A percentile compares a stretch with the other conserved stretches of the same genome.
Conservation (phyloP, 2,113 vertebrate species). For the Rhinolophus ferrumequinum region DNA sequence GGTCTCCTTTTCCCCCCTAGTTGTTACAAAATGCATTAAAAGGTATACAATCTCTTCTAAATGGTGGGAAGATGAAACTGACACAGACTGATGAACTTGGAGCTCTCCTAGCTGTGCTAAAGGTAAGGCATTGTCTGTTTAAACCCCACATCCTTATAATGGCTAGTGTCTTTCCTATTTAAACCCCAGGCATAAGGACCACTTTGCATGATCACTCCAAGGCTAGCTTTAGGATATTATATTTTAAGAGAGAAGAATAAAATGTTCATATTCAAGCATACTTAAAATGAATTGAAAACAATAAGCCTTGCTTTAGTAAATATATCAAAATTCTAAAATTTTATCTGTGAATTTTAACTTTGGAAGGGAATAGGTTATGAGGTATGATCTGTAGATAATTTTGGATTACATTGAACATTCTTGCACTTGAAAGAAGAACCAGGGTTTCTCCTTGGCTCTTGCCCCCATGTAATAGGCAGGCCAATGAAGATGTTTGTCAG, state of each 20-base stretch:
- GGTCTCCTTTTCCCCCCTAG: slow-evolving; percentile 79
- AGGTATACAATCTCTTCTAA: slow-evolving; percentile 93
- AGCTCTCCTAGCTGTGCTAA: slow-evolving; percentile 92
- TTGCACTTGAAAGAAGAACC: slow-evolving; percentile 29
- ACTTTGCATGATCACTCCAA: background rate
- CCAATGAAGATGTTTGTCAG: background rate
- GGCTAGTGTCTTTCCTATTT: background rate
- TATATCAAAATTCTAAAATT: slow-evolving; percentile 20
- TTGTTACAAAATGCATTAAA: slow-evolving; percentile 94
- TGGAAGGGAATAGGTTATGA: background rate
- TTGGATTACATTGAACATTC: background rate
- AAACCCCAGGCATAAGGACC: background rate
- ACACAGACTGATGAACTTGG: slow-evolving; percentile 91
- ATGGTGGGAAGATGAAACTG: slow-evolving; percentile 93
- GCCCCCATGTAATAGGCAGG: no score
- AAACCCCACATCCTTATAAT: background rate
- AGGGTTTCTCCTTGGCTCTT: background rate
- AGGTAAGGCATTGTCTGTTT: slow-evolving; percentile 85
- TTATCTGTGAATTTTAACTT: background rate
- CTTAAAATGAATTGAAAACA: background rate
- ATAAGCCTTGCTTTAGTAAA: background rate
- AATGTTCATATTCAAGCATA: background rate
- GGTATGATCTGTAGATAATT: background rate
- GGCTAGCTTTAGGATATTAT: background rate
- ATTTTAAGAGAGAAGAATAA: slow-evolving; percentile 25